Base-by-base conservation (phyloP, 1,140 invertebrate species). In the Oscheius sp. region DNA sequence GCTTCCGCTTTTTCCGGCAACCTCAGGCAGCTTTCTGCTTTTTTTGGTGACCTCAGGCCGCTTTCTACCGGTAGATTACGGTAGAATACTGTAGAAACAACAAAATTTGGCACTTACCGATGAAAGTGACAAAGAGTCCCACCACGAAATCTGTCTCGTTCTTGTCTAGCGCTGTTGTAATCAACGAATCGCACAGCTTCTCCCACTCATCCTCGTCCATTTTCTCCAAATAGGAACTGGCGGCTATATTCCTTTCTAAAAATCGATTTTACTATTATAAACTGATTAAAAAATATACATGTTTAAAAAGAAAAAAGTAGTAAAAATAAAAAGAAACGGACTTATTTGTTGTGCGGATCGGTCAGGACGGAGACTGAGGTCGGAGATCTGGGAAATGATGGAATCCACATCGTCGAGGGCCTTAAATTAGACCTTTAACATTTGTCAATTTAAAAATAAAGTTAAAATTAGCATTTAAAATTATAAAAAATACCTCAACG, bases 311-410 rank as follows among this genome's bases (percentile, higher is more conserved):
- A n/a, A n/a, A n/a, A n/a, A n/a, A n/a, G n/a, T n/a, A n/a, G n/a
- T n/a, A n/a, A n/a, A n/a, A n/a, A n/a, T n/a, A n/a, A n/a, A 32
- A 32, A 13, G 18, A 68, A 35, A 69, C 68, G 13, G 26, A 69
- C 68, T 71, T 20, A 71, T 71, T 38, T 71, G 69, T 3, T 58
- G 59, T 3, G 69, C 69, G 3, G 69, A 71, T 71, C 69, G n/a
- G 38, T 71, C 69, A n/a, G 26, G 45, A 23, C 69, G 28, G 28
- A 55, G 18, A 26, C 52, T 63, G 3, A 71, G 15, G 23, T 71
- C 69, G 15, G 32, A 42, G 10, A 71, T 64, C 26, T 71, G 69
- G 18, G 10, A 23, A 20, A 71, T 63, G 18, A 71, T 64, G 31
- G 42, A 31, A 3, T 71, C 59, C 2, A 71, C 3, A 7, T 65